Base-by-base conservation (phyloP, 2,888 invertebrate species). In the Andrena praecox region DNA sequence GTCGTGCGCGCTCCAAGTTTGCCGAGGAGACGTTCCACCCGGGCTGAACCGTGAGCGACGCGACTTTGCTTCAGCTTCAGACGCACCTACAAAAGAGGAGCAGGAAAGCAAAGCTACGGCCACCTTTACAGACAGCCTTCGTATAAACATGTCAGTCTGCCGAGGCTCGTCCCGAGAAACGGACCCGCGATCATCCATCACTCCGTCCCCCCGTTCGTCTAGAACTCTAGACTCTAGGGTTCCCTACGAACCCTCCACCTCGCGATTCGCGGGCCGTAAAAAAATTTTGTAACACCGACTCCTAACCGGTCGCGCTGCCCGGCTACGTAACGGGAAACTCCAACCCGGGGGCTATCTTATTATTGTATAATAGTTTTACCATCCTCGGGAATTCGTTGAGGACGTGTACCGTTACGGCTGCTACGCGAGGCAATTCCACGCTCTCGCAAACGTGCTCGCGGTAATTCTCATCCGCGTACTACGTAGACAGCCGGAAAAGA, bases 71-170 rank as follows among this genome's bases (percentile, higher is more conserved):
- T 35, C 35, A 35, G 88, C 85, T 85, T 68, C 84, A 82, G 87
- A 87, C 88, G 90, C 89, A 56, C 60, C 64, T 80, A 89, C 89
- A 88, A 93, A 92, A 91, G 91, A 91, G 89, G 82, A 88, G 86
- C 87, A 85, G 88, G 87, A 87, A 85, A 82, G 88, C 85, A 89
- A 88, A 88, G 89, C 87, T 82, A 83, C 85, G 86, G 85, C 86
- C 84, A 88, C 87, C 90, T 90, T 90, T 91, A 91, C 91, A 90
- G 91, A 92, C 91, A 91, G 91, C 90, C 91, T 89, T 87, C 91
- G 92, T 93, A 93, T 93, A 93, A 93, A 93, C 93, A 93, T 91
- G 93, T 93, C 93, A 93, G 93, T 87, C 88, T 87, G 89, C 89
- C 91, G 84, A 89, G 91, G 90, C 91, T 91, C 91, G 89, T 86